A percentile compares a stretch with the other conserved stretches of the same genome.
phyloP scores from a whole-genome alignment of 2,797 vertebrate species.

The Tokudaia muenninki region DNA sequence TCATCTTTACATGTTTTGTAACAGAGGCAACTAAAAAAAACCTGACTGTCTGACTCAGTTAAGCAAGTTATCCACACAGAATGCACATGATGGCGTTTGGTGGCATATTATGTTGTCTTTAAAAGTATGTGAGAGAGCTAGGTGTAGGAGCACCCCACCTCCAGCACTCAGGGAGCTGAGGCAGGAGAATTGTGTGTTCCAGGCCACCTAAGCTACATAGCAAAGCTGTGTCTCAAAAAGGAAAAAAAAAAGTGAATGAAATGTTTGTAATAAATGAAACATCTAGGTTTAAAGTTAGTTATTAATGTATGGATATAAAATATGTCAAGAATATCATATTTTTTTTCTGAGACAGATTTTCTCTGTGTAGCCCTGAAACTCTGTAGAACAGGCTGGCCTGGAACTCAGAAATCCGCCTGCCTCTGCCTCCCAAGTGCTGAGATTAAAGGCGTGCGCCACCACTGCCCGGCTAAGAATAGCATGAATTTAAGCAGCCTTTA shows the following conservation, averaged over 20 bases:
- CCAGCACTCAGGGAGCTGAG: neutral
- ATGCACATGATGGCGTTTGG: neutral
- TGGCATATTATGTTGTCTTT: neutral
- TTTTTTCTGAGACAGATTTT: too few relatives aligned
- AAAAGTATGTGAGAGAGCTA: neutral
- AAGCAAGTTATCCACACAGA: neutral
- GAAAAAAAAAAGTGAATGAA: neutral
- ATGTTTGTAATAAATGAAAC: neutral
- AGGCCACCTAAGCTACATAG: neutral
- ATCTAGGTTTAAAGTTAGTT: neutral
- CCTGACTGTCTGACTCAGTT: neutral
- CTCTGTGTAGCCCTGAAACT: too few relatives aligned
- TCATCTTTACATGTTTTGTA: neutral
- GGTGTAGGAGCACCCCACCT: rapidly evolving
- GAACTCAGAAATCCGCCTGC: too few relatives aligned
- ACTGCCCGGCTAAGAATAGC: neutral
- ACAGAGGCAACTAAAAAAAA: neutral
- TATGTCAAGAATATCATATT: neutral
- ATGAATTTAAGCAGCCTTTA: neutral
- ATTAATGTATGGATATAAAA: neutral
- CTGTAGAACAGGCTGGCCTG: too few relatives aligned
- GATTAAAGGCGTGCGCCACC: too few relatives aligned
- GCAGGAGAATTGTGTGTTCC: too few relatives aligned
- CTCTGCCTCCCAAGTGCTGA: too few relatives aligned
- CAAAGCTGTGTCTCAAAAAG: too few relatives aligned